Percentiles rank a stretch among this genome's conserved stretches.
Evolutionary conservation across 2,888 invertebrate genomes (phyloP).

Genomic region (Nowickia ferox): DNA sequence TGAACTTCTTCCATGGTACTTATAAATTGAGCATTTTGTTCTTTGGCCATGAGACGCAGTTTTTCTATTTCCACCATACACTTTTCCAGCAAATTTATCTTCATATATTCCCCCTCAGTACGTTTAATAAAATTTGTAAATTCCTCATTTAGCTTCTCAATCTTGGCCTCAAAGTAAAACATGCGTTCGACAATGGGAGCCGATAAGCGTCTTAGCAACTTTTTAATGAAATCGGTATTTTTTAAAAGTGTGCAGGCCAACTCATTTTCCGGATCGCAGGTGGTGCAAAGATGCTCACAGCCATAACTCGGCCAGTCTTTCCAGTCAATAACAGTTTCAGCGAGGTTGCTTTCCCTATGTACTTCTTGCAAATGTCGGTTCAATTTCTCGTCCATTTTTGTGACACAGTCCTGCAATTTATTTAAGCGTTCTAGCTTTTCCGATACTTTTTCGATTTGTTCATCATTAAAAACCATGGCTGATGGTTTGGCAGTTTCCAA

Average conservation of each 20-base stretch:
- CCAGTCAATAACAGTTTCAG: conserved; percentile 70
- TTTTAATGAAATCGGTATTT: conserved; percentile 79
- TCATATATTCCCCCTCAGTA: conserved; percentile 76
- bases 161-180: conserved; percentile 74
- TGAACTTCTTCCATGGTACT: conserved; percentile 81
- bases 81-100: conserved; percentile 78
- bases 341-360: conserved; percentile 73
- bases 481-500: conserved; percentile 75
- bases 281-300: conserved; percentile 79
- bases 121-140: conserved; percentile 75
- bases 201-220: conserved; percentile 77
- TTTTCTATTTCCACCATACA: conserved; percentile 77
- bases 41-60: conserved; percentile 73
- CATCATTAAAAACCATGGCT: conserved; percentile 77
- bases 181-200: conserved; percentile 77
- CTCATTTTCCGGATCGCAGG: conserved; percentile 78
- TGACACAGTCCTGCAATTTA: conserved; percentile 75
- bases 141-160: conserved; percentile 75
- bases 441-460: conserved; percentile 73
- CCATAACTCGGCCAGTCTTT: conserved; percentile 74
- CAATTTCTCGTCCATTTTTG: conserved; percentile 74
- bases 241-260: conserved; percentile 78
- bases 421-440: conserved; percentile 74
- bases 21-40: conserved; percentile 76
- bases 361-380: conserved; percentile 76